phyloP scores from a whole-genome alignment of 2,888 invertebrate genomes.

The Ornithoptera alexandrae region DNA sequence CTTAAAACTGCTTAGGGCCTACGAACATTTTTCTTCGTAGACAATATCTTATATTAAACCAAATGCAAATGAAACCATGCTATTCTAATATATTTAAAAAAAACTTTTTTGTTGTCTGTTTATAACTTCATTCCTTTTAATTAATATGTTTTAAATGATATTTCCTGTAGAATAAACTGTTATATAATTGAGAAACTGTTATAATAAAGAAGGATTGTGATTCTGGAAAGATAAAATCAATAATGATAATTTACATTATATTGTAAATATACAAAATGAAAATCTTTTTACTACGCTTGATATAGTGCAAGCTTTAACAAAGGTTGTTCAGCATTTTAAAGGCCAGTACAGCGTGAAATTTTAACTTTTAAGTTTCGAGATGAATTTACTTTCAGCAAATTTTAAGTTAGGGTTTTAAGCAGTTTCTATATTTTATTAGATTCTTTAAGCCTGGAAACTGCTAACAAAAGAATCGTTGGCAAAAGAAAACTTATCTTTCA shows the following conservation, averaged over 20 bases:
- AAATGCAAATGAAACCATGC: background rate
- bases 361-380: background rate
- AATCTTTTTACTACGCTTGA: background rate
- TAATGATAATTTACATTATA: too few relatives aligned
- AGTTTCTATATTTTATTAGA: background rate
- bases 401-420: background rate
- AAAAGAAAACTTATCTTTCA: too few relatives aligned
- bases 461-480: too few relatives aligned
- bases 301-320: background rate
- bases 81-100: background rate
- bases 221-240: too few relatives aligned
- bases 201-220: too few relatives aligned
- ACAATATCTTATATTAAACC: background rate
- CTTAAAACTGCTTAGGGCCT: constrained; percentile 1
- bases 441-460: background rate
- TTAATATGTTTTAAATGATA: too few relatives aligned
- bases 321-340: background rate
- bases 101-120: background rate
- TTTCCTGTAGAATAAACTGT: too few relatives aligned
- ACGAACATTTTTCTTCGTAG: background rate
- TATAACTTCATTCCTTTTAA: too few relatives aligned
- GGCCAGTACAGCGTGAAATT: background rate
- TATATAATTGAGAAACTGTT: too few relatives aligned
- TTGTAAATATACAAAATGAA: background rate
- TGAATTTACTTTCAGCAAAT: background rate